Conservation (phyloP, 2,797 vertebrate genomes). For the Anguilla marmorata region DNA sequence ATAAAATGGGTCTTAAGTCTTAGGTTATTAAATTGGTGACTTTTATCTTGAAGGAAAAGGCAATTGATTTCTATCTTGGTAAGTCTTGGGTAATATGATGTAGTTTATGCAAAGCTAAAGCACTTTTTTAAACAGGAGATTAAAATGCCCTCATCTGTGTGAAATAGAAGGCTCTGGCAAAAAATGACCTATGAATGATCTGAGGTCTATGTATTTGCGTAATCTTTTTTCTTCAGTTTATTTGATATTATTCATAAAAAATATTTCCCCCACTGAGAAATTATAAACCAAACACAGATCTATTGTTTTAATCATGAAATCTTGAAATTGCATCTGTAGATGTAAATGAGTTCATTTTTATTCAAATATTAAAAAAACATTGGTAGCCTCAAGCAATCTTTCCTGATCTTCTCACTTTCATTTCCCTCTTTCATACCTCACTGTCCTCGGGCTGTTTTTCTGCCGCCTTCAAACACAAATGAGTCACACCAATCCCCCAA, state of each 20-base stretch:
- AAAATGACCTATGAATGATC: constrained; percentile 6
- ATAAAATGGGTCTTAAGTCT: constrained; percentile 3
- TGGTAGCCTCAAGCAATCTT: neutral
- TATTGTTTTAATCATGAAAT: constrained; percentile 7
- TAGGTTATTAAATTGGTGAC: constrained; percentile 11
- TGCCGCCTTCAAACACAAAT: neutral
- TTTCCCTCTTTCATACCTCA: neutral
- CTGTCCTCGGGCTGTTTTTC: neutral
- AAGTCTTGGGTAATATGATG: constrained; percentile 3
- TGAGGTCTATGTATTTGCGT: neutral
- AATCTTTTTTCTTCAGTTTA: constrained; percentile 3
- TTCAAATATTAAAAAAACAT: constrained; percentile 11
- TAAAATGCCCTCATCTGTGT: neutral
- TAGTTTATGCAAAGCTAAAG: neutral
- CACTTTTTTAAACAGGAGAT: neutral
- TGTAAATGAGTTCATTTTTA: constrained; percentile 7
- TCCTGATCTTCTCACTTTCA: neutral
- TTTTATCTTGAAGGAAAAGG: neutral
- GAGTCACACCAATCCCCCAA: neutral
- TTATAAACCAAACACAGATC: constrained; percentile 2
- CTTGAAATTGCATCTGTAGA: constrained; percentile 5
- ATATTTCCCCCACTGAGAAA: neutral
- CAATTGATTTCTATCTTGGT: neutral
- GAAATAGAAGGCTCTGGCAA: neutral
- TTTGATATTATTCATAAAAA: neutral